phyloP scores from a whole-genome alignment of 2,888 invertebrate species.

The Scaeva pyrastri region DNA sequence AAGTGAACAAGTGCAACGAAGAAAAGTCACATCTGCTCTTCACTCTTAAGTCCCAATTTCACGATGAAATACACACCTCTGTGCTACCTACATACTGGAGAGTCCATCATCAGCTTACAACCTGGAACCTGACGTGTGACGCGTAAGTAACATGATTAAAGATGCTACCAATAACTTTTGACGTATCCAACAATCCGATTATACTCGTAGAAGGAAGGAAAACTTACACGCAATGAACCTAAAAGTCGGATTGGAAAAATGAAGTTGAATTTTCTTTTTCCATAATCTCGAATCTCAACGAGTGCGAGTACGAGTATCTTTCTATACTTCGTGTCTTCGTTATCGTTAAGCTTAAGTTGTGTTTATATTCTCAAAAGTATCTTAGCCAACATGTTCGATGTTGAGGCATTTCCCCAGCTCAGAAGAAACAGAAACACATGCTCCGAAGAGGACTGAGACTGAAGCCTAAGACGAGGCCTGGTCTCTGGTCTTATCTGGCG shows the following conservation, averaged over 20 bases:
- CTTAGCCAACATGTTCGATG: slow-evolving; percentile 55
- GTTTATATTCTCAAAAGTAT: slow-evolving; percentile 49
- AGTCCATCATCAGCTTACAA: slow-evolving; percentile 34
- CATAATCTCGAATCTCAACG: not conserved
- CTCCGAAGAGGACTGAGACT: slow-evolving; percentile 27
- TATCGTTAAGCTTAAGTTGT: slow-evolving; percentile 36
- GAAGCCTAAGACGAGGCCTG: slow-evolving; percentile 46
- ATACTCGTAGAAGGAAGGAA: slow-evolving; percentile 22
- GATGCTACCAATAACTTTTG: slow-evolving; percentile 59
- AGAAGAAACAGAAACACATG: slow-evolving; percentile 17
- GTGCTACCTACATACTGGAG: not conserved
- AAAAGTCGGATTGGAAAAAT: not conserved
- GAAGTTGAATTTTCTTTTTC: slow-evolving; percentile 2
- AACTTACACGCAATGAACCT: slow-evolving; percentile 22
- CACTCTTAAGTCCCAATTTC: not conserved
- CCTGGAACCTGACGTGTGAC: no score
- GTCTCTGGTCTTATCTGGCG: slow-evolving; percentile 18
- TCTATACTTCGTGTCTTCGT: not conserved
- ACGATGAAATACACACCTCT: slow-evolving; percentile 11
- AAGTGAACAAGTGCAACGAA: slow-evolving; percentile 33
- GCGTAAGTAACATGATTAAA: slow-evolving; percentile 65
- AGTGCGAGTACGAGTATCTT: no score
- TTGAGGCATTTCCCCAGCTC: slow-evolving; percentile 58
- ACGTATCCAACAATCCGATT: slow-evolving; percentile 66
- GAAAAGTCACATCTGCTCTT: not conserved